phyloP scores from a whole-genome alignment of 2,797 vertebrate species.

The Aphelocoma californica region DNA sequence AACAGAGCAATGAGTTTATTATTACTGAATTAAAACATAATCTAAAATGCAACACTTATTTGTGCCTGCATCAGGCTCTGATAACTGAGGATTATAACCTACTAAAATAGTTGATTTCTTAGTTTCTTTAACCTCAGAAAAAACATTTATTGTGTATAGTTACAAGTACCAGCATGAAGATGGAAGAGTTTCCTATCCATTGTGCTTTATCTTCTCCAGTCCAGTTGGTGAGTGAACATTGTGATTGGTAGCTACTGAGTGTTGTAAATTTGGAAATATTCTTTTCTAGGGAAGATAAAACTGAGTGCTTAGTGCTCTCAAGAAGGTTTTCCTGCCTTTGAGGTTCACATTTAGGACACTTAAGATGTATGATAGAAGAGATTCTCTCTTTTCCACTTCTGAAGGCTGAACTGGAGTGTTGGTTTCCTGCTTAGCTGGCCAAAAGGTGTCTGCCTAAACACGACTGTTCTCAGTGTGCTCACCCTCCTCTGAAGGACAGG shows the following conservation, averaged over 20 bases:
- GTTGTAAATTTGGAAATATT: not conserved
- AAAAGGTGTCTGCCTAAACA: not conserved
- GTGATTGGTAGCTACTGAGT: not conserved
- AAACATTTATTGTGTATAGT: constrained; percentile 96
- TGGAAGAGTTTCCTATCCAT: constrained; percentile 91
- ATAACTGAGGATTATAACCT: not conserved
- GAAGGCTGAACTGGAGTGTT: not conserved
- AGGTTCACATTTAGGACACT: not conserved
- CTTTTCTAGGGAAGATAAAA: not conserved
- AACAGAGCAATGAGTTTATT: not conserved
- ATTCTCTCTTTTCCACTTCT: not conserved
- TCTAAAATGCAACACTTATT: not conserved
- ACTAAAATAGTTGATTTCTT: not conserved
- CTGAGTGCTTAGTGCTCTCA: not conserved
- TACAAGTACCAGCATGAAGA: constrained; percentile 96
- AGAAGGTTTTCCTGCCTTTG: not conserved
- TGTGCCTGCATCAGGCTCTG: not conserved
- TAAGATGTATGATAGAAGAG: not conserved
- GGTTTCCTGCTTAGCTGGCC: not conserved
- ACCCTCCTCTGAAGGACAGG: not conserved
- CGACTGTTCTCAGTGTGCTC: not conserved
- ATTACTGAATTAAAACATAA: not conserved
- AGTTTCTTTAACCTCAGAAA: constrained; percentile 84
- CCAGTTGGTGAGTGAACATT: constrained; percentile 84
- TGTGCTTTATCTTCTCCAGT: constrained; percentile 97